A percentile compares a stretch with the other conserved stretches of the same genome.
These are phyloP conservation scores for Mesopsocus fuscifrons DNA, from an alignment of 2,888 invertebrate species.

Conservation along the genomic window DNA sequence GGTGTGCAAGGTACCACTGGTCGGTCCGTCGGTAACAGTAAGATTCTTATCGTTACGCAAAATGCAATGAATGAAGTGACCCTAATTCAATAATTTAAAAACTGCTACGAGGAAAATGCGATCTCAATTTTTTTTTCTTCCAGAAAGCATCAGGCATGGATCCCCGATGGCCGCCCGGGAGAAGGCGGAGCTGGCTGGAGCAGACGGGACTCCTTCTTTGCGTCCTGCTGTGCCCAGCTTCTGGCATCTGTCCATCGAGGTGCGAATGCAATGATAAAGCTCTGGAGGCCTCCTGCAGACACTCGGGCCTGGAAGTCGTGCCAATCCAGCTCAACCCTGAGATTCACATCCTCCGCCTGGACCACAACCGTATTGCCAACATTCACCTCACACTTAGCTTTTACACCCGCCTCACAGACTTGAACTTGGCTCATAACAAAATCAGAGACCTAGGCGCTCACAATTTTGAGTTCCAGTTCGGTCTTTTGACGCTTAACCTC, in stretches of 20 bases:
- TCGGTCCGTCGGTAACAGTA: no score
- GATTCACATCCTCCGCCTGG: conserved; percentile 53
- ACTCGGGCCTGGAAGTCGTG: conserved; percentile 61
- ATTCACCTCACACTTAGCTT: conserved; percentile 60
- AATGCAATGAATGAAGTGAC: no score
- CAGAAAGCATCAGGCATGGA: background rate
- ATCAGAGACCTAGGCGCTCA: conserved; percentile 61
- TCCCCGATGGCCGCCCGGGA: conserved; percentile 4
- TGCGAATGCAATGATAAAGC: conserved; percentile 66
- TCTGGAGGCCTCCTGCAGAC: conserved; percentile 54
- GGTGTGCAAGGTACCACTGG: no score
- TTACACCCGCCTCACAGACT: conserved; percentile 56
- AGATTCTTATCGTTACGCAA: no score
- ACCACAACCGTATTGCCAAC: conserved; percentile 62
- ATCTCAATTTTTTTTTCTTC: background rate
- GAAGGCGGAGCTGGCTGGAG: background rate
- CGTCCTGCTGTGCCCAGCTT: conserved; percentile 24
- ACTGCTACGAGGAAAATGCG: no score
- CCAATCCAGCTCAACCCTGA: conserved; percentile 82
- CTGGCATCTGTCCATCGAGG: conserved; percentile 55
- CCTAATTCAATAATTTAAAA: no score
- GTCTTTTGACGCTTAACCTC: conserved; percentile 53
- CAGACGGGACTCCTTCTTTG: background rate
- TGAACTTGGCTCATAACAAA: conserved; percentile 68
- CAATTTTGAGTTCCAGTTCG: conserved; percentile 60